Conservation (phyloP, 2,888 invertebrate species). For the Apeira syringaria region DNA sequence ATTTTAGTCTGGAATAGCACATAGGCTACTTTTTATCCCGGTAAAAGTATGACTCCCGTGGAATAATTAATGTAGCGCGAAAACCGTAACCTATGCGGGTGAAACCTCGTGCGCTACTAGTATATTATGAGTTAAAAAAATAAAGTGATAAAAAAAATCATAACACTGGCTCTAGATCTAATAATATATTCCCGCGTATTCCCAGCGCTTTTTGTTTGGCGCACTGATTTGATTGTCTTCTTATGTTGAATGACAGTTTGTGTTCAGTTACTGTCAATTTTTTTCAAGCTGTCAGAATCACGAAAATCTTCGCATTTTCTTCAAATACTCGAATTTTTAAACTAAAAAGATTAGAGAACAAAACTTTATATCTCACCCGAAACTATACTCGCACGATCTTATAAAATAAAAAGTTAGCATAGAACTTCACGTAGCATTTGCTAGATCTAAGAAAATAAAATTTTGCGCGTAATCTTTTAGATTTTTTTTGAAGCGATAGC, state of each 20-base stretch:
- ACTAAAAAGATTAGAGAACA: conserved; percentile 3
- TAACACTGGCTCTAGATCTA: conserved; percentile 6
- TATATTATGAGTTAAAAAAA: too few relatives aligned
- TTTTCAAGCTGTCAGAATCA: conserved; percentile 17
- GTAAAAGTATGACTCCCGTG: too few relatives aligned
- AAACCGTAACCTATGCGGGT: too few relatives aligned
- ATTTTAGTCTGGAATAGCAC: too few relatives aligned
- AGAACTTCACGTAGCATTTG: conserved; percentile 9
- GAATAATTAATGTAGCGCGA: too few relatives aligned
- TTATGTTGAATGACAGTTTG: conserved; percentile 20
- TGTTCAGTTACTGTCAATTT: conserved; percentile 18
- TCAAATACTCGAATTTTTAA: too few relatives aligned
- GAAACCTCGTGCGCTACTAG: too few relatives aligned
- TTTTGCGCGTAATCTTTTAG: conserved; percentile 23
- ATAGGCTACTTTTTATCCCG: too few relatives aligned
- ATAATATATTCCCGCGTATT: conserved; percentile 22
- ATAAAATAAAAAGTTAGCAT: conserved; percentile 12
- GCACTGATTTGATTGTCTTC: conserved; percentile 31
- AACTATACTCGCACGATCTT: conserved; percentile 3
- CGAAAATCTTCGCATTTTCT: conserved; percentile 6
- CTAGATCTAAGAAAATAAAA: conserved; percentile 23
- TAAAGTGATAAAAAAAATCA: too few relatives aligned
- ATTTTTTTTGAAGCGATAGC: conserved; percentile 29
- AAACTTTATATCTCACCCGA: conserved; percentile 5
- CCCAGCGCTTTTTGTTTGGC: conserved; percentile 28